phyloP scores from a whole-genome alignment of 2,797 vertebrate species.

The Botia almorhae region DNA sequence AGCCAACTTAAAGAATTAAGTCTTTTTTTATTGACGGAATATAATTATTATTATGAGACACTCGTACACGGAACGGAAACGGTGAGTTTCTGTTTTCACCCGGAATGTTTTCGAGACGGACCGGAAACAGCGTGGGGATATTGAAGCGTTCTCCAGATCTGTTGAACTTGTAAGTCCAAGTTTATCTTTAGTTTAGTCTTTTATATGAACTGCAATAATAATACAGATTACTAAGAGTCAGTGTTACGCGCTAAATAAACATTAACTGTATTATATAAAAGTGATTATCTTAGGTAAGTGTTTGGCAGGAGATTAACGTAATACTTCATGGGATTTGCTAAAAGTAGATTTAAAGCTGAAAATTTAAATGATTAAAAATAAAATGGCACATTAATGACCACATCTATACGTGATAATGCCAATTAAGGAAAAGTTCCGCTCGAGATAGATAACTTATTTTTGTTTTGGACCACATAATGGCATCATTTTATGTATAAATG shows the following conservation, averaged over 20 bases:
- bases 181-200: neutral
- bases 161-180: constrained; percentile 23
- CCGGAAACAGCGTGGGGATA: constrained; percentile 38
- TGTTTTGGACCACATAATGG: too few relatives aligned
- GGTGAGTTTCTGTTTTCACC: neutral
- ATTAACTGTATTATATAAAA: neutral
- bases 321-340: neutral
- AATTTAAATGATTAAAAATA: neutral
- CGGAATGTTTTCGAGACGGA: constrained; percentile 16
- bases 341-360: neutral
- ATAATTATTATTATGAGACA: neutral
- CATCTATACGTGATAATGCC: too few relatives aligned
- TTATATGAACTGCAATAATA: neutral
- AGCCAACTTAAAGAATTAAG: neutral
- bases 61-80: neutral
- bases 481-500: neutral
- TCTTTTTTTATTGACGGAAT: neutral
- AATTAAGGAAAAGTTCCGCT: too few relatives aligned
- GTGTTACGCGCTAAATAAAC: neutral
- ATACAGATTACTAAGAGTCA: neutral
- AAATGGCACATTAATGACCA: neutral
- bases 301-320: constrained; percentile 37
- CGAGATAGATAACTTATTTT: neutral
- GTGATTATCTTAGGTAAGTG: neutral
- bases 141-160: constrained; percentile 7